A percentile compares a stretch with the other conserved stretches of the same genome.
Conservation (phyloP, 1,140 invertebrate genomes). For the Saccostrea echinata region DNA sequence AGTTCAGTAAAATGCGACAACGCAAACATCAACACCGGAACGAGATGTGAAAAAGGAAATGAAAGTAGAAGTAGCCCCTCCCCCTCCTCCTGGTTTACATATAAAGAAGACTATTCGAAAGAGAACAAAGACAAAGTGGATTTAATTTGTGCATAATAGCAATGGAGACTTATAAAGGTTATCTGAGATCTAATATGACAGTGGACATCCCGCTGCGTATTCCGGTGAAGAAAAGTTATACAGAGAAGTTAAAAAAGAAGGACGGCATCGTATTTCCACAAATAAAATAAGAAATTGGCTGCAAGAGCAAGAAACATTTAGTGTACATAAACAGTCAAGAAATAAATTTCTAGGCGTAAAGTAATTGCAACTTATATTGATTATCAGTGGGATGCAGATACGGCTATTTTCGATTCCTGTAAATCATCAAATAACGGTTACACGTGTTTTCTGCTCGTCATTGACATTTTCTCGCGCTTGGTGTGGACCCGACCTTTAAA, state of each 20-base stretch:
- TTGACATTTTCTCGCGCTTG: conserved; percentile 45
- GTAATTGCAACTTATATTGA: conserved; percentile 49
- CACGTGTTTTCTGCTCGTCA: conserved; percentile 40
- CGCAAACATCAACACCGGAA: no score
- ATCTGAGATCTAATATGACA: conserved; percentile 52
- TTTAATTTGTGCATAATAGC: no score
- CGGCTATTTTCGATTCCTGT: conserved; percentile 42
- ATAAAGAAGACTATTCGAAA: no score
- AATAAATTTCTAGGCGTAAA: conserved; percentile 45
- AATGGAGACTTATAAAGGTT: no score
- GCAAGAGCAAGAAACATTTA: conserved; percentile 51
- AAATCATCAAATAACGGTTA: conserved; percentile 49
- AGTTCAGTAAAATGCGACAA: no score
- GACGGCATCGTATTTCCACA: conserved; percentile 48
- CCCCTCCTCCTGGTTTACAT: no score
- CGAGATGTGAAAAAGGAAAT: no score
- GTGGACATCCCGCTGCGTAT: conserved; percentile 41
- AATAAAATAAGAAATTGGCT: conserved; percentile 54
- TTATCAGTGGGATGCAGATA: conserved; percentile 60
- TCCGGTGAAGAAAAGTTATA: conserved; percentile 51
- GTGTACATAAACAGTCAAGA: conserved; percentile 51
- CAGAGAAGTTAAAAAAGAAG: conserved; percentile 50
- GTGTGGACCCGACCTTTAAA: conserved; percentile 25
- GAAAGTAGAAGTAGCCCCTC: no score
- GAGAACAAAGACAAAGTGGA: no score